Conservation (phyloP, 2,888 invertebrate species). For the Steinernema hermaphroditum region DNA sequence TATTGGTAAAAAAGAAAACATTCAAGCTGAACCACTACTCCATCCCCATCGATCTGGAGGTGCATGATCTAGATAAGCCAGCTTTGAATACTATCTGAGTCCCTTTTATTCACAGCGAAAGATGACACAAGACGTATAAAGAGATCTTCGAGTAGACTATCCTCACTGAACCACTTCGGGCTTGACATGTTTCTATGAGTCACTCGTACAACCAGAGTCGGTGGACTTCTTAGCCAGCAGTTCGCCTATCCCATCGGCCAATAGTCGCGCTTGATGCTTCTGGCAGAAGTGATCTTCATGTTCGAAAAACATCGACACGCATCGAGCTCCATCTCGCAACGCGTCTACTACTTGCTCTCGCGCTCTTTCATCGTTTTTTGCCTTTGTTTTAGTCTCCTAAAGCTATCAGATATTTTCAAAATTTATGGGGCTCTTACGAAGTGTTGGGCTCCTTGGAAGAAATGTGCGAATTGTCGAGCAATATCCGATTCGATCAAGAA, state of each 20-base stretch:
- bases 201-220: too few species aligned
- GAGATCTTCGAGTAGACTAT: too few species aligned
- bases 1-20: too few species aligned
- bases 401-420: not conserved
- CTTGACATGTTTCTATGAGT: too few species aligned
- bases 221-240: not conserved
- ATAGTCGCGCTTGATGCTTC: slow-evolving; percentile 34
- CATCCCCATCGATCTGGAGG: too few species aligned
- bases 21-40: too few species aligned
- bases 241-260: slow-evolving; percentile 32
- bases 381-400: not conserved
- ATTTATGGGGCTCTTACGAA: not conserved
- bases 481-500: not conserved
- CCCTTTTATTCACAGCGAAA: too few species aligned
- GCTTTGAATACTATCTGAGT: too few species aligned
- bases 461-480: not conserved
- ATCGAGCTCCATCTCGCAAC: not conserved
- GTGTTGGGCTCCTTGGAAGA: not conserved
- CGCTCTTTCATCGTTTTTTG: not conserved
- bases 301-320: slow-evolving; percentile 32
- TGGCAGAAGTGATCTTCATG: slow-evolving; percentile 39
- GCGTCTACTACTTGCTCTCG: not conserved
- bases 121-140: too few species aligned
- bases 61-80: too few species aligned
- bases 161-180: too few species aligned